Base-by-base conservation (phyloP, 2,113 vertebrate genomes). In the Ictalurus furcatus region DNA sequence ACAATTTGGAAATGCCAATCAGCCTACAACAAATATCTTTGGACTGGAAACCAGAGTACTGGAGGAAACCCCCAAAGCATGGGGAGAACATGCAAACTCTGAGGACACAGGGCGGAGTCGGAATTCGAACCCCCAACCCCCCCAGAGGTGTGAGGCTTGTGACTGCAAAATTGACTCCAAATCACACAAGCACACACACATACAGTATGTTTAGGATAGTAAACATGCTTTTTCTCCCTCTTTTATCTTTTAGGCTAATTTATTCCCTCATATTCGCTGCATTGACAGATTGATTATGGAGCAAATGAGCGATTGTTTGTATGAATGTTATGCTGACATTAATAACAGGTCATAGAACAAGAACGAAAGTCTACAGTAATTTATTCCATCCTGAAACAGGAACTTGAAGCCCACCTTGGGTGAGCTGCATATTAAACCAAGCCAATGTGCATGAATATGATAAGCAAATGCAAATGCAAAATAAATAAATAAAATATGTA, bases 371-470 rank as follows among this genome's bases (percentile, higher is more conserved):
- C 56, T 69, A 87, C 40, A 65, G n/a, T 87, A 74, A 37, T 58
- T 80, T 74, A 85, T 78, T 65, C 81, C 83, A 30, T 69, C 82
- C 44, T n/a, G n/a, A 67, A 85, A 74, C 86, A 85, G 88, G 83
- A 86, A 63, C 11, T 37, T 71, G 48, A 88, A 88, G 54, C 81
- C 69, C 34, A 74, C 37, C 65, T 61, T 87, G 61, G 79, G 59
- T 79, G 71, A 90, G 71, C 83, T 19, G 40, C 84, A 90, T 58
- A 61, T 86, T 74, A 84, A 86, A 79, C 40, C 65, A 80, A 59
- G 71, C 61, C 44, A 80, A 48, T 80, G 34, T 58, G 54, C 28
- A 69, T 52, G 71, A 84, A 76, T 52, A 69, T 14, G 48, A 65
- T 34, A 88, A 82, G 14, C 25, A 67, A 58, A 85, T 52, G 48